Evolutionary conservation across 2,888 invertebrate genomes (phyloP).

Genomic region (Melanostoma mellinum): DNA sequence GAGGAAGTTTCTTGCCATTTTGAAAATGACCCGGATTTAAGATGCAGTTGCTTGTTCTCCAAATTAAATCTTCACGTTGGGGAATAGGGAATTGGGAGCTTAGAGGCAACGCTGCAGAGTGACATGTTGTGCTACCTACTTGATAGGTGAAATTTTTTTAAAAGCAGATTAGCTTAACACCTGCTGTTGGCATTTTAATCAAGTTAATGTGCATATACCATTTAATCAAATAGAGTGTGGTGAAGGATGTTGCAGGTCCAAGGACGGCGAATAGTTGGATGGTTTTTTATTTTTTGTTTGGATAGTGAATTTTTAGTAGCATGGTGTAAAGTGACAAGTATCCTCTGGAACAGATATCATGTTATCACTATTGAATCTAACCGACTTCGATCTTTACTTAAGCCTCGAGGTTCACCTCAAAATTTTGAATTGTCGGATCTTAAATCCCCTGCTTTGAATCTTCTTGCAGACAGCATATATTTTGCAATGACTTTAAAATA

Average conservation of each 20-base stretch:
- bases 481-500: too few species aligned
- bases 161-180: conserved; percentile 34
- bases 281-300: too few species aligned
- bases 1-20: conserved; percentile 38
- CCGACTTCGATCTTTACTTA: too few species aligned
- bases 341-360: too few species aligned
- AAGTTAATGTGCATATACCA: conserved; percentile 32
- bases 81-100: not conserved
- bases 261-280: too few species aligned
- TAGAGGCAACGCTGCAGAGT: not conserved
- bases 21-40: conserved; percentile 40
- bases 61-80: conserved; percentile 32
- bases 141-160: not conserved
- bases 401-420: too few species aligned
- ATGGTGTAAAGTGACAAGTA: too few species aligned
- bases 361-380: too few species aligned
- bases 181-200: conserved; percentile 31
- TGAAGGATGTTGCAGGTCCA: not conserved
- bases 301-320: too few species aligned
- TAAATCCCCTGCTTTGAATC: too few species aligned
- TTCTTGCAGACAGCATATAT: too few species aligned
- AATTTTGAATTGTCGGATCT: too few species aligned
- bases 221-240: conserved; percentile 40
- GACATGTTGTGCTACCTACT: not conserved
- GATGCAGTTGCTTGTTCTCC: conserved; percentile 40